Evolutionary conservation across 64 coral and sea anemone genomes (phyloP).

Genomic region (Pachyseris speciosa): DNA sequence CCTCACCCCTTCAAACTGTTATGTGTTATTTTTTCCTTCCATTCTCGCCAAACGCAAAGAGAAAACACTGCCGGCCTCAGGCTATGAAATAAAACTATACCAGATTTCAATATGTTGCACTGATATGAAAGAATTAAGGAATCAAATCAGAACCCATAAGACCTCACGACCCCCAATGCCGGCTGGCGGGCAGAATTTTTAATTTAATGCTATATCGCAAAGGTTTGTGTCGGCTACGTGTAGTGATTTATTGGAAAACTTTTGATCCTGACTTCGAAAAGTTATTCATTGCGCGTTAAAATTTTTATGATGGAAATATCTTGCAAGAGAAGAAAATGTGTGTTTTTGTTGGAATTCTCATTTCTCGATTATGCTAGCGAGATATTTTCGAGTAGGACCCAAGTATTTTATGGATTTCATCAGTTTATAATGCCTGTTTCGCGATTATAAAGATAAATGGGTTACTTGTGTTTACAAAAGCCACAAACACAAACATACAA

Average conservation of each 20-base stretch:
- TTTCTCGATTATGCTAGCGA: too few species aligned
- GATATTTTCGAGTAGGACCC: too few species aligned
- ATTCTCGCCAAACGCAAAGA: background rate
- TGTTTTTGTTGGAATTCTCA: too few species aligned
- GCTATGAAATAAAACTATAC: background rate
- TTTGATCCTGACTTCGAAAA: background rate
- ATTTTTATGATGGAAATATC: too few species aligned
- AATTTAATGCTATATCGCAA: slow-evolving; percentile 1
- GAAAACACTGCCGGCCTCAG: background rate
- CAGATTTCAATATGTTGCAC: background rate
- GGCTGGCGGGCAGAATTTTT: slow-evolving; percentile 11
- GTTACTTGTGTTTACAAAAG: slow-evolving; percentile 24
- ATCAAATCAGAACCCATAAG: background rate
- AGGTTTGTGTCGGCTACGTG: background rate
- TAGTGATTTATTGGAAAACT: background rate
- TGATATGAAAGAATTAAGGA: background rate
- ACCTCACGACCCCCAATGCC: background rate
- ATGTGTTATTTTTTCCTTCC: background rate
- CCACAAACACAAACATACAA: background rate
- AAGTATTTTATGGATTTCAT: too few species aligned
- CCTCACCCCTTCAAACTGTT: too few species aligned
- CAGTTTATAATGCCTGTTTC: background rate
- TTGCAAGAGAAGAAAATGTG: too few species aligned
- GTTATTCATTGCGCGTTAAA: background rate
- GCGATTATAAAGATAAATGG: background rate